These are phyloP conservation scores for Botia kubotai DNA, from an alignment of 2,797 vertebrate genomes.

Conservation along the genomic window DNA sequence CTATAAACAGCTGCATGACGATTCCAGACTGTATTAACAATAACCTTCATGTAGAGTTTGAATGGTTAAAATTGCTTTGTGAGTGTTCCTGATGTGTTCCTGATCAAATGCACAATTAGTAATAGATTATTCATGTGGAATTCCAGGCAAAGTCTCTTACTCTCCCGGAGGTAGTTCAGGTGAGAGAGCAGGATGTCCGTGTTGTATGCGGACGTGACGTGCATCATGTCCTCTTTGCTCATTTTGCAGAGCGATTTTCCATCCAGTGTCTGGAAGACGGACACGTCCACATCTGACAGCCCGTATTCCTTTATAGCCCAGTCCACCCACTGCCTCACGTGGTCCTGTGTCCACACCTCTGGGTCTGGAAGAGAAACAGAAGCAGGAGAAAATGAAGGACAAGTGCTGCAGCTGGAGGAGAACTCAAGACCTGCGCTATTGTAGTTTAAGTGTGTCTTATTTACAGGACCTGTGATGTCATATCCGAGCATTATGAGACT, in stretches of 20 bases:
- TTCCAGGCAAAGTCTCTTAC: conserved; percentile 70
- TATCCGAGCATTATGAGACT: conserved; percentile 71
- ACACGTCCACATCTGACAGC: conserved; percentile 81
- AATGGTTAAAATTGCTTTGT: conserved; percentile 7
- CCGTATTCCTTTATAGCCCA: conserved; percentile 89
- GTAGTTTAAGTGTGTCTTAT: conserved; percentile 58
- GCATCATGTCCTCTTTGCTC: conserved; percentile 85
- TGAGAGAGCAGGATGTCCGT: conserved; percentile 88
- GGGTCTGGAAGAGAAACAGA: conserved; percentile 69
- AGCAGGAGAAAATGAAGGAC: background rate
- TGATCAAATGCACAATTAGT: background rate
- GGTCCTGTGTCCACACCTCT: conserved; percentile 82
- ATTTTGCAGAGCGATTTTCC: conserved; percentile 86
- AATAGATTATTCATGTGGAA: conserved; percentile 38
- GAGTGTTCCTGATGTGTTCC: conserved; percentile 4
- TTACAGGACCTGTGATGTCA: conserved; percentile 66
- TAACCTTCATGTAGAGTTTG: background rate
- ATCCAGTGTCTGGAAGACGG: conserved; percentile 81
- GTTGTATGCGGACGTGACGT: conserved; percentile 83
- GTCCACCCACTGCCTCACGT: conserved; percentile 85
- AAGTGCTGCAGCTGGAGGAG: background rate
- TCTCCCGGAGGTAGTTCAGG: conserved; percentile 86
- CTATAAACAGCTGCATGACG: background rate
- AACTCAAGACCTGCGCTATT: background rate
- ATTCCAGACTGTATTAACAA: background rate